Evolutionary conservation across 64 coral and sea anemone species (phyloP), one percentile per base, ranked within the genome.

Genomic region (Catalaphyllia jardinei): DNA sequence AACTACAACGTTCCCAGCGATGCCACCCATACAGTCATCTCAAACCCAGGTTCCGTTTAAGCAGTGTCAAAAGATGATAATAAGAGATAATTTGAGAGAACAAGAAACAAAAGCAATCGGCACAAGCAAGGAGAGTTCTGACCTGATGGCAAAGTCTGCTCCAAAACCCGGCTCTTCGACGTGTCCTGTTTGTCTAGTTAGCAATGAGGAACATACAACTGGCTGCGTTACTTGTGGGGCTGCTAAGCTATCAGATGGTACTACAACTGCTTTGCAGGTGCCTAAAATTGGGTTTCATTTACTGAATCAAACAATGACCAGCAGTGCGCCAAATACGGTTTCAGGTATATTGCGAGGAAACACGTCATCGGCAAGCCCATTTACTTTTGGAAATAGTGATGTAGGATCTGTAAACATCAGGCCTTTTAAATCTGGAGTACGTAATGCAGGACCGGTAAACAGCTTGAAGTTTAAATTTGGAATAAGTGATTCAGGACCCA

Each of bases 211-310:
- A 31, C 72, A n/a, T 50, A 86, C 87, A 57, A 79, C 52, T 10
- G 65, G 93, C 1, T 96, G 94, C 71, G 54, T 42, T n/a, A 80
- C 79, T 64, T 96, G 90, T 80, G 80, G 91, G 20, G 74, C 94
- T 39, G 74, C 52, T 22, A 93, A 90, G 69, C 13, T 92, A 4
- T 20, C 86, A 60, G 52, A 2, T 3, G 72, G 17, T 33, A 12
- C 25, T 19, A 31, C 38, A 62, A 9, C 72, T 31, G 65, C 63
- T 22, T 22, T 30, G 6, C 25, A 61, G 60, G 12, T 67, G 18
- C 46, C 42, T 31, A 28, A 79, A 18, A 15, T 10, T 80, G 78
- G 55, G 30, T 80, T 80, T 60, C 54, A 80, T 19, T 60, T 62
- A 31, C 27, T 55, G 25, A 62, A 50, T 33, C 29, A 69, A 13